phyloP scores from a whole-genome alignment of 2,797 vertebrate genomes.

The Morus bassanus region DNA sequence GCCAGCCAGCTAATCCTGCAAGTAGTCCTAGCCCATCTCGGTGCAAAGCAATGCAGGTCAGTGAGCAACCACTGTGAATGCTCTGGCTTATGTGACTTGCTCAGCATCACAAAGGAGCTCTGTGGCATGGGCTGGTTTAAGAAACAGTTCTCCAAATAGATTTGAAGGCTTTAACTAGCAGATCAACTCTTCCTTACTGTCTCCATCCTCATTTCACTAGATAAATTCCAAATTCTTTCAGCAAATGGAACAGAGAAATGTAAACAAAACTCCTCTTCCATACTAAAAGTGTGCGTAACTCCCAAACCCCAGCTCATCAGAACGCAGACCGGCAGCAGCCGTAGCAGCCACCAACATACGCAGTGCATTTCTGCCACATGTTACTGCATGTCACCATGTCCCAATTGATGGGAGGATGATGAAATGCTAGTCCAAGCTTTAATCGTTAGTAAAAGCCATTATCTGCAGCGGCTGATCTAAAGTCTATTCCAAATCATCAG shows the following conservation, averaged over 20 bases:
- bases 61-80: neutral
- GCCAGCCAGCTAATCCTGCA: neutral
- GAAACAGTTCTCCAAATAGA: neutral
- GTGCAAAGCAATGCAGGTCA: neutral
- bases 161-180: neutral
- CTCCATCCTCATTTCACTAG: neutral
- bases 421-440: constrained; percentile 8
- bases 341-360: neutral
- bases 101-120: neutral
- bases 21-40: neutral
- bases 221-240: neutral
- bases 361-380: neutral
- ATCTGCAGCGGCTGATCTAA: constrained; percentile 24
- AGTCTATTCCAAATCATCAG: neutral
- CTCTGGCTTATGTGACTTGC: neutral
- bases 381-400: constrained; percentile 26
- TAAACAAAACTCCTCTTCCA: neutral
- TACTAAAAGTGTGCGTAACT: neutral
- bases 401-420: constrained; percentile 13
- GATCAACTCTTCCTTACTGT: neutral
- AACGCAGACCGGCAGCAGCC: neutral
- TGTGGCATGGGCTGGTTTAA: neutral
- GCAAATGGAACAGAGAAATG: neutral
- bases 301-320: neutral
- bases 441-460: constrained; percentile 62